Percentiles rank a stretch among this genome's conserved stretches.
These are phyloP conservation scores for Crematogaster levior DNA, from an alignment of 2,888 invertebrate genomes.

Conservation along the genomic window DNA sequence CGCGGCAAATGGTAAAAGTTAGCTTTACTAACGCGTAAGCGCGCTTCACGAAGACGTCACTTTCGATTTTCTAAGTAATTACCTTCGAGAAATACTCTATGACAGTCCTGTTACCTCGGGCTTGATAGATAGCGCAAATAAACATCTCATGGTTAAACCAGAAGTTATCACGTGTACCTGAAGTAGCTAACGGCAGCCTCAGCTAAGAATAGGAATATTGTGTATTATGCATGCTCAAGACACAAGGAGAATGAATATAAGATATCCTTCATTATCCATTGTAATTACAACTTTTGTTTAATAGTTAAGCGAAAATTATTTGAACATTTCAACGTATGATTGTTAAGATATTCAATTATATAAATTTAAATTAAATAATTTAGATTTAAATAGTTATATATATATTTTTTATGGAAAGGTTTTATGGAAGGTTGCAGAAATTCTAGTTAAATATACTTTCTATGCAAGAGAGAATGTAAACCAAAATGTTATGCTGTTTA, in stretches of 20 bases:
- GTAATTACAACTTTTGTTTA: conserved; percentile 49
- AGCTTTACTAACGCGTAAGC: conserved; percentile 20
- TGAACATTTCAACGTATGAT: not conserved
- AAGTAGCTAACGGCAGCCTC: conserved; percentile 68
- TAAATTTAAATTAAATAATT: not conserved
- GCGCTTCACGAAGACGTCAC: conserved; percentile 62
- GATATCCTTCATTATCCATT: conserved; percentile 50
- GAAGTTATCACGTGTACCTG: conserved; percentile 60
- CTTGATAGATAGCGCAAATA: conserved; percentile 75
- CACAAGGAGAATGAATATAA: conserved; percentile 44
- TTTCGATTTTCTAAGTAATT: conserved; percentile 72
- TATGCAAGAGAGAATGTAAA: not conserved
- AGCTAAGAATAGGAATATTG: conserved; percentile 67
- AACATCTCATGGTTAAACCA: conserved; percentile 71
- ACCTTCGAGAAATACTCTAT: conserved; percentile 64
- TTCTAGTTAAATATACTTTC: not conserved
- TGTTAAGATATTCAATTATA: not conserved
- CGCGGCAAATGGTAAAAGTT: conserved; percentile 27
- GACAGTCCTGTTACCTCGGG: conserved; percentile 73
- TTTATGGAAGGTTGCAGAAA: no score
- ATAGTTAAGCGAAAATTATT: conserved; percentile 9
- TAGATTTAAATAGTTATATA: not conserved
- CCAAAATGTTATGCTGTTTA: not conserved
- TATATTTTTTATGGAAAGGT: no score
- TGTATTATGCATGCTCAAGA: conserved; percentile 63